Conservation (phyloP, 2,113 vertebrate species). For the Platycercus adscitus region DNA sequence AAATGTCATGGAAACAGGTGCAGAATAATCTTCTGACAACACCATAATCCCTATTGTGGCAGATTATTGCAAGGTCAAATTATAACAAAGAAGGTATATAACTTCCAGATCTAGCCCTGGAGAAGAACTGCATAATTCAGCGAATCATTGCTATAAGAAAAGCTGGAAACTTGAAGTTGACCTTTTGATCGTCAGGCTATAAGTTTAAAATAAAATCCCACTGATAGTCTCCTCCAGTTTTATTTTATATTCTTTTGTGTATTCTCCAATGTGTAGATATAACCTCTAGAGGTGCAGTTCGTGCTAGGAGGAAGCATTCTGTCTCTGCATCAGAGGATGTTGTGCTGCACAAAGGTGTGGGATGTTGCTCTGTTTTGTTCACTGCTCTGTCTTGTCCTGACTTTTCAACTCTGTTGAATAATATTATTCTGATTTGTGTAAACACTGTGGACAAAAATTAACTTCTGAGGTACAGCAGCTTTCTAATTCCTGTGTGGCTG, state of each 20-base stretch:
- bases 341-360: not conserved
- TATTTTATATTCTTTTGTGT: not conserved
- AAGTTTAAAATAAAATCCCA: not conserved
- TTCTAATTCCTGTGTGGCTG: not conserved
- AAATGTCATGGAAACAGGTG: slow-evolving; percentile 46
- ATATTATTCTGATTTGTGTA: not conserved
- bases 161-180: not conserved
- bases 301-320: not conserved
- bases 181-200: slow-evolving; percentile 5
- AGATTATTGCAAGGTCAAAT: slow-evolving; percentile 20
- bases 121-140: slow-evolving; percentile 1
- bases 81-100: slow-evolving; percentile 2
- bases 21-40: slow-evolving; percentile 45
- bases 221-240: not conserved
- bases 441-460: fast-evolving
- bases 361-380: not conserved
- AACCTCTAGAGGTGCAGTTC: not conserved
- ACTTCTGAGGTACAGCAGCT: not conserved
- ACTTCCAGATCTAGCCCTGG: not conserved
- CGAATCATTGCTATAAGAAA: not conserved
- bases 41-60: slow-evolving; percentile 29
- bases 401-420: not conserved
- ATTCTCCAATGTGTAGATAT: not conserved
- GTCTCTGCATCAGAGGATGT: not conserved
- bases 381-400: not conserved